Evolutionary conservation across 2,888 invertebrate genomes (phyloP).

Genomic region (Lasioglossum calceatum): DNA sequence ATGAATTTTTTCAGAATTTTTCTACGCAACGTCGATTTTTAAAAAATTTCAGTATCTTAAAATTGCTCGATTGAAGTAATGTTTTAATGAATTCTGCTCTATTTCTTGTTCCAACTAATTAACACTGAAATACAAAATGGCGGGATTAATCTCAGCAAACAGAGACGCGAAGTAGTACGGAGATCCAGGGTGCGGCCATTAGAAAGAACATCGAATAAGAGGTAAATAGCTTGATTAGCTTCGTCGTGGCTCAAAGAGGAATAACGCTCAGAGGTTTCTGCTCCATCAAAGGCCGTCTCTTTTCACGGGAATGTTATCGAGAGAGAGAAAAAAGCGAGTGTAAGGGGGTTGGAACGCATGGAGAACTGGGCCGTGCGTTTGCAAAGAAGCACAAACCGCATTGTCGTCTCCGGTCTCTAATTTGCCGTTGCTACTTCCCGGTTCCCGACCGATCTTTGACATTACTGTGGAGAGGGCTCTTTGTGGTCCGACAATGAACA

Average conservation of each 20-base stretch:
- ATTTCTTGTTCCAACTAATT: too few species aligned
- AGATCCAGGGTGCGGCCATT: background rate
- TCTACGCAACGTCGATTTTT: too few species aligned
- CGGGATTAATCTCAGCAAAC: background rate
- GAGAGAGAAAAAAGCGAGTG: background rate
- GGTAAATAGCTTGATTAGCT: background rate
- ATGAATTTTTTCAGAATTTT: too few species aligned
- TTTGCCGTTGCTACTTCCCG: constrained; percentile 57
- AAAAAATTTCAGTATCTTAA: too few species aligned
- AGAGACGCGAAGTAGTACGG: background rate
- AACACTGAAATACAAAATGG: background rate
- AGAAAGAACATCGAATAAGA: background rate
- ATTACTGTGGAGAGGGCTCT: constrained; percentile 21
- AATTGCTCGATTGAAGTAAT: too few species aligned
- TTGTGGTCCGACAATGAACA: constrained; percentile 49
- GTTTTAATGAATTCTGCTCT: too few species aligned
- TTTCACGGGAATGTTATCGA: constrained; percentile 20
- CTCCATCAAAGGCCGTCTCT: background rate
- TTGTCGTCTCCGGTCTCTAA: constrained; percentile 46
- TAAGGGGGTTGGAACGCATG: background rate
- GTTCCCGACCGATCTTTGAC: constrained; percentile 50
- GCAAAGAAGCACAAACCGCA: constrained; percentile 34
- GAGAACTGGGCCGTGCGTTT: constrained; percentile 17
- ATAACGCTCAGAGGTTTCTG: constrained; percentile 9
- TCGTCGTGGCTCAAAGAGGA: constrained; percentile 1